Evolutionary conservation across 2,113 vertebrate species (phyloP).

Genomic region (Cyrtonyx montezumae): DNA sequence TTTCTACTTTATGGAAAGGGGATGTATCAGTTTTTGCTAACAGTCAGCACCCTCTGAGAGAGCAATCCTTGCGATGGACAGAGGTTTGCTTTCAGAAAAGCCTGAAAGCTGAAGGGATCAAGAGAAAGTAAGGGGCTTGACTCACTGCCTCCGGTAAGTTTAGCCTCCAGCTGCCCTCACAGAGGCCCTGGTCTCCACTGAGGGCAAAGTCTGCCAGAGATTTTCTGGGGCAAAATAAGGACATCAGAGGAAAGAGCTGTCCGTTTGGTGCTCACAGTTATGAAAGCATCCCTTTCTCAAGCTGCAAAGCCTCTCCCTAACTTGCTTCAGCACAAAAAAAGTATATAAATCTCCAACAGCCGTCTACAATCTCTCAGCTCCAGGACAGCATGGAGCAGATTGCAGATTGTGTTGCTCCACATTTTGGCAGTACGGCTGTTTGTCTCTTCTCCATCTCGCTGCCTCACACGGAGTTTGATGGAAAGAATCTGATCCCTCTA

Average conservation of each 20-base stretch:
- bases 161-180: background rate
- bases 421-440: background rate
- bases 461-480: background rate
- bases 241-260: background rate
- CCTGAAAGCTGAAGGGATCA: background rate
- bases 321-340: background rate
- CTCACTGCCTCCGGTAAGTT: background rate
- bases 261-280: background rate
- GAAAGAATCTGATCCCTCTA: background rate
- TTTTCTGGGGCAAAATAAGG: background rate
- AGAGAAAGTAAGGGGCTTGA: accelerated
- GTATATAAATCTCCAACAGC: background rate
- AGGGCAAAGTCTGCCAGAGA: background rate
- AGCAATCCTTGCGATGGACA: background rate
- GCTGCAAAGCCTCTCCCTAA: background rate
- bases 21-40: background rate
- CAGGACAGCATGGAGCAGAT: background rate
- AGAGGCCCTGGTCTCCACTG: background rate
- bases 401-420: background rate
- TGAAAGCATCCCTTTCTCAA: background rate
- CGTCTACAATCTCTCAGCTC: background rate
- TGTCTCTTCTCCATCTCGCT: background rate
- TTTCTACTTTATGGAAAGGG: background rate
- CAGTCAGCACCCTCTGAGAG: background rate
- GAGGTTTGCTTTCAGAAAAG: background rate